A percentile compares a stretch with the other conserved stretches of the same genome.
Evolutionary conservation across 2,888 invertebrate species (phyloP).

Genomic region (Caenorhabditis plicata): DNA sequence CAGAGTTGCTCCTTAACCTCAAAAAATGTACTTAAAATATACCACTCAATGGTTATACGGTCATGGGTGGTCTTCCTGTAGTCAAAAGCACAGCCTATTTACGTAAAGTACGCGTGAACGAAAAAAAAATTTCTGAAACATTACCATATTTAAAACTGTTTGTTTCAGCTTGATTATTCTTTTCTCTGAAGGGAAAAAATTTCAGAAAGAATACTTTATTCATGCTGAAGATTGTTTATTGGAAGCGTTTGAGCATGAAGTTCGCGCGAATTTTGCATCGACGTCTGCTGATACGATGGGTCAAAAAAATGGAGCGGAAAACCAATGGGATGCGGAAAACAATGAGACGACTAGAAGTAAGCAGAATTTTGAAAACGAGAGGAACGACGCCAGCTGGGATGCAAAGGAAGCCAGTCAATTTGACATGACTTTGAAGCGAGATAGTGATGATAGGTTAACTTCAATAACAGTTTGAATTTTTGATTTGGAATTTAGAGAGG

Average conservation of each 20-base stretch:
- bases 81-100: no score
- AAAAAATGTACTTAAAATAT: no score
- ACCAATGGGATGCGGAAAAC: conserved; percentile 7
- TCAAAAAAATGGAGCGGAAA: conserved; percentile 3
- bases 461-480: neutral
- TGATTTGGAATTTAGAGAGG: neutral
- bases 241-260: conserved; percentile 54
- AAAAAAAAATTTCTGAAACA: no score
- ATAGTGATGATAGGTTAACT: neutral
- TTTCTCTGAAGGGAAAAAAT: no score
- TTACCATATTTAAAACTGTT: no score
- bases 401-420: neutral
- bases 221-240: conserved; percentile 52
- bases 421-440: conserved; percentile 22
- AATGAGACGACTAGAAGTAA: conserved; percentile 12
- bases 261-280: conserved; percentile 2
- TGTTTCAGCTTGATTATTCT: no score
- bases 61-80: no score
- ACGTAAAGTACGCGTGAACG: no score
- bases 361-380: no score
- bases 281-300: neutral
- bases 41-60: no score
- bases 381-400: neutral
- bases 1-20: no score
- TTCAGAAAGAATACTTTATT: conserved; percentile 42